Evolutionary conservation across 2,113 vertebrate genomes (phyloP), one percentile per base, ranked within the genome.

Genomic region (Notarius lentiginosus): DNA sequence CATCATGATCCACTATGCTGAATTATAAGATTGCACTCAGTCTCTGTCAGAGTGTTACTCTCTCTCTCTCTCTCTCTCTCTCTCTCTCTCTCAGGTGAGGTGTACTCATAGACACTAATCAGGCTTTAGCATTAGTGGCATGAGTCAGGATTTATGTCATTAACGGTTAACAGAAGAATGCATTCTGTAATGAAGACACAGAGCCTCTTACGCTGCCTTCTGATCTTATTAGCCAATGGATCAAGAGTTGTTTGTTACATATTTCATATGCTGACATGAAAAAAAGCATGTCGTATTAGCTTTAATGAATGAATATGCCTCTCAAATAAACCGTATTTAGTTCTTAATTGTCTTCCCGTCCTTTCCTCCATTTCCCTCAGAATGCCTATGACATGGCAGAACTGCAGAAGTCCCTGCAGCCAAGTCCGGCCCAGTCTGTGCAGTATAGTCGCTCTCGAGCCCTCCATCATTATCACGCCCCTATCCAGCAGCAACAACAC

Each of bases 311-410:
- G 82, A 84, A 53, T 68, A n/a, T 61, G 70, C 22, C 65, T 58
- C 53, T 68, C 73, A 84, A 82, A 72, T 77, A 22, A 22, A 5
- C 49, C 11, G n/a, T 15, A 56, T 79, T 61, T 85, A 84, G 81
- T 76, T 90, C 87, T 89, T 91, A 81, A 91, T 89, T 92, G 83
- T 84, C 87, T 84, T 79, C 73, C 70, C 68, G 85, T 55, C 58
- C 84, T 90, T 86, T 91, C 49, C 75, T 79, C 87, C 82, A 66
- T 53, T 83, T 79, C 41, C 73, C 61, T 51, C 91, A 97, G 97
- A 96, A 97, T 55, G 95, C 94, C 0, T 97, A 97, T 68, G 93
- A 96, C 91, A 96, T 97, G 96, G 96, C 96, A 0, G 97, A 97
- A 87, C 96, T 98, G 82, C 97, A 97, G 94, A 96, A 96, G 92